Evolutionary conservation across 2,797 vertebrate species (phyloP), one percentile per base, ranked within the genome.

Genomic region (Cephalopachus bancanus): DNA sequence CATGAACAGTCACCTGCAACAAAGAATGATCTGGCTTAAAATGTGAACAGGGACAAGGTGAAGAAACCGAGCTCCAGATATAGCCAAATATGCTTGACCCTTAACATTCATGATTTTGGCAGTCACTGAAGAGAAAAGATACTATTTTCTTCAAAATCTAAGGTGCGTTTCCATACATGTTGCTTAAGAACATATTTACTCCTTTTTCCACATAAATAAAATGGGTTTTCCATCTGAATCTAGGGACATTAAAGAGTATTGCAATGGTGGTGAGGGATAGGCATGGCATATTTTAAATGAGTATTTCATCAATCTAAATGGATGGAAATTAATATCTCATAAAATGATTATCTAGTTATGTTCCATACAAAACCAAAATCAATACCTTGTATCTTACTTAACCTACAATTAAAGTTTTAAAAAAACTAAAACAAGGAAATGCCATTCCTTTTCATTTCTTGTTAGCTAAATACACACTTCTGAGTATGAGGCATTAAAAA

Each of bases 401-500:
- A 98, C 97, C 97, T 98, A 97, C 97, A 98, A 98, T 98, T 98
- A 98, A 96, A 98, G 97, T 97, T 97, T 17, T 9, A 60, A 26
- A 49, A 91, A 83, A 83, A 96, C 91, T 94, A 97, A 98, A 97
- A 98, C 83, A 96, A 96, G 93, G 96, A 98, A 98, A 98, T 97
- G 97, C 96, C 97, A 95, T 92, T 98, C 97, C 96, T 98, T 97
- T 91, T 95, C 97, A 96, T 97, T 96, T 97, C 95, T 97, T 98
- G 93, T 97, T 97, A 98, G 97, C 98, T 97, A 97, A 97, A 93
- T 87, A 96, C 96, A 98, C 95, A 97, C 97, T 98, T 98, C 97
- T 97, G 97, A 97, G 97, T 95, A 98, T 88, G 33, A 95, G 44
- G 51, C 79, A 94, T 74, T 72, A 95, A 91, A 96, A 97, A 95